Conservation (phyloP, 2,113 vertebrate species). For the Rana temporaria region DNA sequence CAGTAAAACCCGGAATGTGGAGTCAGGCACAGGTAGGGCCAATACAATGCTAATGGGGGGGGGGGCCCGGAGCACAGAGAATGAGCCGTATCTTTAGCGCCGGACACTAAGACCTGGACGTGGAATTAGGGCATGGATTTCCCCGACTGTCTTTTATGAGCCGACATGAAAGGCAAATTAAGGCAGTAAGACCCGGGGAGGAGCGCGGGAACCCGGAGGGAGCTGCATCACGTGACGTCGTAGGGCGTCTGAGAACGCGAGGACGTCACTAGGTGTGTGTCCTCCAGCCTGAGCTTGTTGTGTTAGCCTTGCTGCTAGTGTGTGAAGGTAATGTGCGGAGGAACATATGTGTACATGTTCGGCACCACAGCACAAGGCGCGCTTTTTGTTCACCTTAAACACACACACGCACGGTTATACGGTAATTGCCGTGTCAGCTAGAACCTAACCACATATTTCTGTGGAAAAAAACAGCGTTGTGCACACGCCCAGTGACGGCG, state of each 20-base stretch:
- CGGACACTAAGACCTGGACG: slow-evolving; percentile 40
- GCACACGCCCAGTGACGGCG: too few species aligned
- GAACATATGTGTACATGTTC: neutral
- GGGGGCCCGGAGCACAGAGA: slow-evolving; percentile 33
- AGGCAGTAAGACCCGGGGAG: slow-evolving; percentile 54
- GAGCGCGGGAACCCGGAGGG: slow-evolving; percentile 43
- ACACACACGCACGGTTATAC: too few species aligned
- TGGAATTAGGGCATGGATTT: slow-evolving; percentile 26
- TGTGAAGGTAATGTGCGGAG: neutral
- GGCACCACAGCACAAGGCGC: too few species aligned
- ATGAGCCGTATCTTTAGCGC: neutral
- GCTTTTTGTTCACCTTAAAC: too few species aligned
- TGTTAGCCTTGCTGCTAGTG: slow-evolving; percentile 40
- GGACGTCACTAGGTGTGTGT: slow-evolving; percentile 52
- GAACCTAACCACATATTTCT: too few species aligned
- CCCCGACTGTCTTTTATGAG: neutral
- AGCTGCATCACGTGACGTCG: slow-evolving; percentile 33
- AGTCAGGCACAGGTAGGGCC: slow-evolving; percentile 7
- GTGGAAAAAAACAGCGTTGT: too few species aligned
- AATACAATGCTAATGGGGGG: slow-evolving; percentile 13
- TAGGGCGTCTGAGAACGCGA: slow-evolving; percentile 8
- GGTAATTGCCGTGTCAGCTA: too few species aligned
- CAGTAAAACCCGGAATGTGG: slow-evolving; percentile 41
- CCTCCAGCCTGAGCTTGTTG: slow-evolving; percentile 29
- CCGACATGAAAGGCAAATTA: neutral